Percentiles rank a stretch among this genome's conserved stretches.
Conservation (phyloP, 2,888 invertebrate species). For the Drosophila suboccidentalis region DNA sequence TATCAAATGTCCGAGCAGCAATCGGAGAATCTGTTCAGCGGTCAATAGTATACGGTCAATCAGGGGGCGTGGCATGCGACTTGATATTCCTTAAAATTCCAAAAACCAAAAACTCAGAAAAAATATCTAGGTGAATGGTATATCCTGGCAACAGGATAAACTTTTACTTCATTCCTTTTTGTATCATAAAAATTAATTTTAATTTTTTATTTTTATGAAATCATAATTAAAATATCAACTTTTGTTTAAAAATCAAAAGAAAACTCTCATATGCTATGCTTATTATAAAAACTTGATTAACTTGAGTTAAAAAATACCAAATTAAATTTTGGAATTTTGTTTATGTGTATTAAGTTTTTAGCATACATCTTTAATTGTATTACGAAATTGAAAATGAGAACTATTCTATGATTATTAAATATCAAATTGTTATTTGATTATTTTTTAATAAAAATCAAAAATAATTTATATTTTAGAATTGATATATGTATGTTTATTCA, state of each 20-base stretch:
- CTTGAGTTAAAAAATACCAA: too few species aligned
- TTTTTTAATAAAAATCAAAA: background rate
- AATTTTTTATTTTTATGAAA: too few species aligned
- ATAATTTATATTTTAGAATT: background rate
- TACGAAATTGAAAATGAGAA: background rate
- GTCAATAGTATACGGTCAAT: conserved; percentile 51
- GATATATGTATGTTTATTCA: background rate
- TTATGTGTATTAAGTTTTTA: too few species aligned
- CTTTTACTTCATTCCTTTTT: too few species aligned
- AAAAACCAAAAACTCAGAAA: background rate
- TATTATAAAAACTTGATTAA: too few species aligned
- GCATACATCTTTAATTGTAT: background rate
- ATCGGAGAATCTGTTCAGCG: conserved; percentile 85
- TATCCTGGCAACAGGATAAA: too few species aligned
- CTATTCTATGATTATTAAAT: background rate
- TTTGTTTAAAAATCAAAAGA: too few species aligned
- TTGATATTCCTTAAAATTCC: conserved; percentile 22
- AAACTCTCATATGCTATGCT: too few species aligned
- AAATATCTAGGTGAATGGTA: too few species aligned
- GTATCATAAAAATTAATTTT: too few species aligned
- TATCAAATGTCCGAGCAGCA: conserved; percentile 86
- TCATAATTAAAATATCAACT: too few species aligned
- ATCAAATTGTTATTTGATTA: background rate
- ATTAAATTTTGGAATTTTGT: too few species aligned
- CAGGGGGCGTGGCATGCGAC: conserved; percentile 38